Evolutionary conservation across 2,888 invertebrate genomes (phyloP), one percentile per base, ranked within the genome.

Genomic region (Nesidiocoris tenuis): DNA sequence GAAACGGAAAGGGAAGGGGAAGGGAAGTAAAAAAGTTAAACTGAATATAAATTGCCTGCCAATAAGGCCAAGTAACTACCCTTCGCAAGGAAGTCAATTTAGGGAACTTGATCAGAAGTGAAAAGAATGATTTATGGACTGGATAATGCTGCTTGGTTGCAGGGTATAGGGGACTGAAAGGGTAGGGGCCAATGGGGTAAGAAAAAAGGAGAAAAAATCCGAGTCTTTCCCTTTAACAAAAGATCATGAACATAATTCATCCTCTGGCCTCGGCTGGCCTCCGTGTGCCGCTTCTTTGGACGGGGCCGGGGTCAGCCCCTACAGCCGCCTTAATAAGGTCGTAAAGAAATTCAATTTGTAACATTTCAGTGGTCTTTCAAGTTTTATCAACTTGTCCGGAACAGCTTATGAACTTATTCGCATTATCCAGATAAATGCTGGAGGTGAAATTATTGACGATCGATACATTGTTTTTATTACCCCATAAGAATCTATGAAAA

Each of bases 11-110:
- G 39, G 18, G 25, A 39, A 17, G 12, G 39, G 1, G 21, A 25
- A 2, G n/a, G 17, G 23, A n/a, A 59, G 39, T 39, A 23, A 61
- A 70, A 70, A 59, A 70, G 70, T 61, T 70, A 70, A 70, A 70
- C 70, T 70, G 70, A 70, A 70, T 70, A 70, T 70, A 70, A 70
- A 70, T 70, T 70, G 70, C 70, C 70, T 70, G 70, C 70, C 70
- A 70, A 70, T 70, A 70, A 70, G 70, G 57, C 24, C 19, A 59
- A 68, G 70, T 59, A 59, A 70, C 70, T 59, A 59, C 70, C 70
- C 61, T n/a, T 22, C 61, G 17, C 25, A 70, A 70, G 70, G 70
- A 70, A 70, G 70, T 70, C 70, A 70, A 70, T 70, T 70, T 70
- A 23, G 59, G 59, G 70, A 70, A 70, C 22, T 70, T 70, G 70